A percentile compares a stretch with the other conserved stretches of the same genome.
Evolutionary conservation across 1,140 invertebrate genomes (phyloP).

Genomic region (Dufourea novaeangliae): DNA sequence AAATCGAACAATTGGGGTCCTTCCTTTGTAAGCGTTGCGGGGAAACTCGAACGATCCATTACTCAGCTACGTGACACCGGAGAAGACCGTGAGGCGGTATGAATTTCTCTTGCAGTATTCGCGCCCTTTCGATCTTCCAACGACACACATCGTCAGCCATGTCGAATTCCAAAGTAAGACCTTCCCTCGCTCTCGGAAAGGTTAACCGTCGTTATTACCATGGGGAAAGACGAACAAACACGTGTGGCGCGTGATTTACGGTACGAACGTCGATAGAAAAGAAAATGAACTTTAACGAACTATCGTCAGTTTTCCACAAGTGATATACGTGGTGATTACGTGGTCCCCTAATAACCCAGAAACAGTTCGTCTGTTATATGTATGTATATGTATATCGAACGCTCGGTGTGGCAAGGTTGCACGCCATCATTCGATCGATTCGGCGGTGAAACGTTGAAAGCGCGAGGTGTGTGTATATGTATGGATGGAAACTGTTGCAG

Average conservation of each 20-base stretch:
- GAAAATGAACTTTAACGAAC: too few relatives aligned
- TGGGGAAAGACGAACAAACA: neutral
- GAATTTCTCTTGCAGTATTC: neutral
- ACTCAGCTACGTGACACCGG: neutral
- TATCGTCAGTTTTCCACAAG: too few relatives aligned
- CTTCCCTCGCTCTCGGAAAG: neutral
- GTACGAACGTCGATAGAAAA: too few relatives aligned
- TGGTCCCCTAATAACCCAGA: constrained; percentile 23
- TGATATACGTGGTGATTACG: too few relatives aligned
- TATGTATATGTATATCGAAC: too few relatives aligned
- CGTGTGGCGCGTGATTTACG: neutral
- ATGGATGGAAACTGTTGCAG: constrained; percentile 6
- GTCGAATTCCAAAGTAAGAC: constrained; percentile 11
- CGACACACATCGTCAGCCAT: neutral
- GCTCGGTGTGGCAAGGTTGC: constrained; percentile 19
- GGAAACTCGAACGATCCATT: neutral
- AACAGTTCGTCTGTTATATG: neutral
- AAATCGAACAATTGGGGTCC: too few relatives aligned
- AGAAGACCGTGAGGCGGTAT: neutral
- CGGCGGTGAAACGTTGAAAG: neutral
- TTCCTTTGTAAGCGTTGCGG: too few relatives aligned
- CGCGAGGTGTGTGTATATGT: neutral
- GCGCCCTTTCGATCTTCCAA: neutral
- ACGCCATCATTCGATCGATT: constrained; percentile 29
- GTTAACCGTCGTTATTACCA: neutral